Percentiles rank a stretch among this genome's conserved stretches.
Evolutionary conservation across 2,888 invertebrate species (phyloP).

Genomic region (Metellina segmentata): DNA sequence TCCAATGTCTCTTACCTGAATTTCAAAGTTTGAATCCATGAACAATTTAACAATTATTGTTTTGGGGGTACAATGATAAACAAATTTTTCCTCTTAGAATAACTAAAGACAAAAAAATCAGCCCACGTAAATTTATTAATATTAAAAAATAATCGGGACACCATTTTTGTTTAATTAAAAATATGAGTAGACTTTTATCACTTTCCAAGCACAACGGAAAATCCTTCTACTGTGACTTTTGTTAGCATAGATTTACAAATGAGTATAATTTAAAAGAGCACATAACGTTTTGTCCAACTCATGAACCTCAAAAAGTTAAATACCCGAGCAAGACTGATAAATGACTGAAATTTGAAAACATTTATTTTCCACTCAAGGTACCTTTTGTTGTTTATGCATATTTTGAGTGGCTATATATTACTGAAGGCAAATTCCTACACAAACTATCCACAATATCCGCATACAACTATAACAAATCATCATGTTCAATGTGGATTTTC

Average conservation of each 20-base stretch:
- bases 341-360: constrained; percentile 17
- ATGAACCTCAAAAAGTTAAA: constrained; percentile 14
- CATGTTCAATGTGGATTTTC: constrained; percentile 7
- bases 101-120: background rate
- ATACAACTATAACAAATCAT: background rate
- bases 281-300: background rate
- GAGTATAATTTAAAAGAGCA: no score
- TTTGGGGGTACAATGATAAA: constrained; percentile 9
- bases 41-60: constrained; percentile 39
- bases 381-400: constrained; percentile 21
- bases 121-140: no score
- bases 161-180: no score
- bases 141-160: background rate
- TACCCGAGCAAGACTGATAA: constrained; percentile 9
- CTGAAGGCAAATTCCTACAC: background rate
- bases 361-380: background rate
- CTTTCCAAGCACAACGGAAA: no score
- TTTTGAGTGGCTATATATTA: background rate
- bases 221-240: no score
- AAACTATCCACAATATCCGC: background rate
- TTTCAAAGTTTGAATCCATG: constrained; percentile 11
- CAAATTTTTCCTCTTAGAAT: constrained; percentile 32
- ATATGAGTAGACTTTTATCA: no score
- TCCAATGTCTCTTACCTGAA: constrained; percentile 11
- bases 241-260: no score